Evolutionary conservation across 2,113 vertebrate genomes (phyloP).

Genomic region (Xenopus laevis): DNA sequence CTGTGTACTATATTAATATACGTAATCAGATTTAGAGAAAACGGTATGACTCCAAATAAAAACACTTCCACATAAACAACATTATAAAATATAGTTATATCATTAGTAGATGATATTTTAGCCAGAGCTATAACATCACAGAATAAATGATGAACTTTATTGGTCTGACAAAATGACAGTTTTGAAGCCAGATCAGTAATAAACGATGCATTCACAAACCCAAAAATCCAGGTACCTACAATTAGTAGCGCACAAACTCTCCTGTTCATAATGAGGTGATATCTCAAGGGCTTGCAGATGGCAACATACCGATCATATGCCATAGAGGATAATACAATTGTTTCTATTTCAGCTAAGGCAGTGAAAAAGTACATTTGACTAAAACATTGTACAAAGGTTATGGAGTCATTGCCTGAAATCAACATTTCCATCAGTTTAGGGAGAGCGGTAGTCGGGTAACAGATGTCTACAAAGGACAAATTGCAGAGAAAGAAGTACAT

Average conservation of each 20-base stretch:
- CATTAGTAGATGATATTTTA: not conserved
- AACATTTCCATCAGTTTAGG: slow-evolving; percentile 12
- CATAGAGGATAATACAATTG: slow-evolving; percentile 51
- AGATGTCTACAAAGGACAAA: slow-evolving; percentile 52
- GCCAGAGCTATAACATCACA: slow-evolving; percentile 38
- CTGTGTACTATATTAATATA: slow-evolving; percentile 3
- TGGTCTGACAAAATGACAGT: slow-evolving; percentile 35
- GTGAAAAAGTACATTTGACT: slow-evolving; percentile 50
- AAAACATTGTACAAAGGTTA: not conserved
- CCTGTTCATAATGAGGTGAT: too few relatives aligned
- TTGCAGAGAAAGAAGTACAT: slow-evolving; percentile 59
- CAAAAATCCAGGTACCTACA: slow-evolving; percentile 28
- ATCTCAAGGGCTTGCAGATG: slow-evolving; percentile 44
- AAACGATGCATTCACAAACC: slow-evolving; percentile 45
- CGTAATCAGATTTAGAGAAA: not conserved
- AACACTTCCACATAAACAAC: not conserved
- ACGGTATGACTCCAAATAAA: not conserved
- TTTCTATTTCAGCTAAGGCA: slow-evolving; percentile 50
- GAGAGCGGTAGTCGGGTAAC: not conserved
- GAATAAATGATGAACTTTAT: slow-evolving; percentile 37
- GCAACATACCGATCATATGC: slow-evolving; percentile 47
- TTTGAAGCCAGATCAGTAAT: slow-evolving; percentile 35
- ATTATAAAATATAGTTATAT: not conserved
- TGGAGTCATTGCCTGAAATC: not conserved
- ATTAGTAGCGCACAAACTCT: too few relatives aligned